Base-by-base conservation (phyloP, 2,888 invertebrate genomes). In the Platypus cylindrus region DNA sequence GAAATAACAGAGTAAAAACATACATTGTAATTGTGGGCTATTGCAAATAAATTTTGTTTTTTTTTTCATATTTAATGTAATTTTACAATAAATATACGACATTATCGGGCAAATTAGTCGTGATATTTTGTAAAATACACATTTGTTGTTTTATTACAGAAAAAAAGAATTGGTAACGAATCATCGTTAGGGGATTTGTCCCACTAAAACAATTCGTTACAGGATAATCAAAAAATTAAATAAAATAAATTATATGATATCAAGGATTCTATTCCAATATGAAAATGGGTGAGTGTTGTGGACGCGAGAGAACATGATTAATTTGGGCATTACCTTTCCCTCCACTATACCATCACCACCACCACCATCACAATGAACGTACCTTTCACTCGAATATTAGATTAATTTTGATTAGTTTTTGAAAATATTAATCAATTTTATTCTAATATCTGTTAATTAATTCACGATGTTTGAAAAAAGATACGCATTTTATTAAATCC, bases 71-170 rank as follows among this genome's bases (percentile, higher is more conserved):
- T n/a, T n/a, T n/a, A 52, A 41, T 44, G 61, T 59, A 60, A 61
- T 59, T 62, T 62, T 61, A 62, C 63, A 58, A 61, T 62, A 62
- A 61, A 62, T 62, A 61, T 59, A 56, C 50, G 62, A 62, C 63
- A 55, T 56, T 60, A 44, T 62, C 62, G 63, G 63, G 62, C 62
- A 55, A 34, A 49, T 59, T 58, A 59, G 60, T 59, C 54, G 51
- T 49, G 55, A 61, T 61, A 62, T 62, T 61, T 62, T 61, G 62
- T 60, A 62, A 62, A 62, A 60, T 61, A 62, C 60, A 55, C 38
- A 33, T 52, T n/a, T n/a, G n/a, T n/a, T n/a, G n/a, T n/a, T n/a
- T n/a, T n/a, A n/a, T n/a, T n/a, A n/a, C n/a, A n/a, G n/a, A n/a
- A n/a, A n/a, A n/a, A n/a, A n/a, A 44, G 47, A 48, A 40, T 40